Evolutionary conservation across 2,113 vertebrate genomes (phyloP).

Genomic region (Hemichromis elongatus): DNA sequence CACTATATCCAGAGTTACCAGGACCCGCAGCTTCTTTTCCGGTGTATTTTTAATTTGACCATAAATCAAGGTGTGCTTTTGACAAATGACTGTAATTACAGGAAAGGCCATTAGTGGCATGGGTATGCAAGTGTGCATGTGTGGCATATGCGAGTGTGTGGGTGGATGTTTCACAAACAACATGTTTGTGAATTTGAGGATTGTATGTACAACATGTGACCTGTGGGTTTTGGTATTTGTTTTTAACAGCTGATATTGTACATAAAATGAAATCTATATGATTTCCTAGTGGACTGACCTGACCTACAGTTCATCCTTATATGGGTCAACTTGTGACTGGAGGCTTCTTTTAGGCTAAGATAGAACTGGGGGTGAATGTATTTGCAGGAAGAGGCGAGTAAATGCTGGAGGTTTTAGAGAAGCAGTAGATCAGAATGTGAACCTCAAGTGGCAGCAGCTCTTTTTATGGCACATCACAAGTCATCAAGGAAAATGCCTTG

Average conservation of each 20-base stretch:
- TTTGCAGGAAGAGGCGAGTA: background rate
- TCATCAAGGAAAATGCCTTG: background rate
- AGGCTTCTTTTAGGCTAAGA: background rate
- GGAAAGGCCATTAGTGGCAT: constrained; percentile 67
- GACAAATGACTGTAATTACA: constrained; percentile 94
- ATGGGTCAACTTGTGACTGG: constrained; percentile 23
- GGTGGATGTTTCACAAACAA: background rate
- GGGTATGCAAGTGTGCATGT: background rate
- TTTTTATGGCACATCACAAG: background rate
- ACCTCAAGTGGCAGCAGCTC: background rate
- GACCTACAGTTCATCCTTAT: constrained; percentile 1
- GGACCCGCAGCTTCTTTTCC: constrained; percentile 74
- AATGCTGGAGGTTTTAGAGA: background rate
- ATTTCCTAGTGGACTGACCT: background rate
- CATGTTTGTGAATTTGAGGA: background rate
- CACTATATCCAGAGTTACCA: constrained; percentile 59
- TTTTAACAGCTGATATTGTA: background rate
- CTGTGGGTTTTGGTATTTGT: background rate
- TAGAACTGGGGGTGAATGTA: background rate
- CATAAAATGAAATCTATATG: background rate
- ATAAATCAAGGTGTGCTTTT: constrained; percentile 86
- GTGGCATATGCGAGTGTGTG: background rate
- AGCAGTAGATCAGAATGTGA: background rate
- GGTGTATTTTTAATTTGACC: constrained; percentile 85
- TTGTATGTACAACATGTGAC: background rate